Evolutionary conservation across 2,113 vertebrate species (phyloP), one percentile per base, ranked within the genome.

Genomic region (Piliocolobus tephrosceles): DNA sequence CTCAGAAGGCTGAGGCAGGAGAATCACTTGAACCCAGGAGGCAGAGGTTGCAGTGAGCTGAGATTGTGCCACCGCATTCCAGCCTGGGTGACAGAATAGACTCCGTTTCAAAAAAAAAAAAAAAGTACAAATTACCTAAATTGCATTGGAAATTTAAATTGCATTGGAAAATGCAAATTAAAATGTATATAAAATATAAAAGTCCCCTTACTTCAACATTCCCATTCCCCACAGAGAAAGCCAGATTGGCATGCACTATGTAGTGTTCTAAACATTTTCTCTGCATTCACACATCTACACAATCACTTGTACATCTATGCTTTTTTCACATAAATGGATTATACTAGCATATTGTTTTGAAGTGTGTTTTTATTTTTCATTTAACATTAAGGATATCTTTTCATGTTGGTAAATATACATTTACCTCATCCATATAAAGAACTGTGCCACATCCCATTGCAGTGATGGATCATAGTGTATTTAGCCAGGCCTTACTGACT

Each of bases 191-290:
- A 47, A 93, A 90, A 76, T 68, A 75, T 30, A 94, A 76, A 92
- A 72, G 70, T 32, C 45, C 40, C 47, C 40, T 58, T 57, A 17
- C 14, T 27, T 11, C 43, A 73, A 43, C 61, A 89, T 22, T 45
- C 68, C 12, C 22, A n/a, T 43, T 93, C 30, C 22, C 27, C 38
- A 68, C 2, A 64, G 52, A 96, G 68, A 88, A 91, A 78, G 70
- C 35, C 70, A 45, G 20, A 52, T 47, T 45, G 61, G 72, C 38
- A 64, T 20, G 22, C 20, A 45, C 18, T 52, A 18, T 55, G 10
- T 22, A 72, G 43, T 40, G n/a, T 91, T 81, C 72, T 61, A 82
- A 66, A 72, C 23, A 84, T 84, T 85, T 95, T 88, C 88, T 88
- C 32, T 40, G 14, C 43, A 64, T 47, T 88, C 12, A 45, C 30